Base-by-base conservation (phyloP, 2,113 vertebrate species). In the Scortum barcoo region DNA sequence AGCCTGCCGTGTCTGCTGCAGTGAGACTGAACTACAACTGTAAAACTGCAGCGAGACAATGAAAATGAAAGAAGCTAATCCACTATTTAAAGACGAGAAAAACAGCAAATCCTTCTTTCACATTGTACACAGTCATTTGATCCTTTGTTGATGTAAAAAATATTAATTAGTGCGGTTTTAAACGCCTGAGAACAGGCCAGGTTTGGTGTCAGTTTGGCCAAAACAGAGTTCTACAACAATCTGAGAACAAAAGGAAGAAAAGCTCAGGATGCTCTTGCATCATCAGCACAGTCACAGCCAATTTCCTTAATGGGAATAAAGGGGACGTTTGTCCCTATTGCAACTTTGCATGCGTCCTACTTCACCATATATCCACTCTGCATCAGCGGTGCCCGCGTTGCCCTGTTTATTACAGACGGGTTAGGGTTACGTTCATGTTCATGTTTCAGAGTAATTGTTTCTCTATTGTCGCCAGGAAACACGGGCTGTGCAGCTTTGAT, bases 391-490 rank as follows among this genome's bases (percentile, higher is more conserved):
- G 22, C 28, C 60, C 14, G 9, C 2, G 0, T 63, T 65, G 40
- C 63, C 62, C 33, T 19, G 22, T 76, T 70, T 63, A 61, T 28
- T 44, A 19, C 46, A 60, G 13, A 81, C 46, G 28, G 24, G 12
- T 26, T 16, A n/a, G n/a, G n/a, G n/a, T n/a, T n/a, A n/a, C n/a
- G n/a, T n/a, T n/a, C n/a, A n/a, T n/a, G n/a, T 7, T 62, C 13
- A 33, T 62, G 30, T 74, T 51, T 66, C 3, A 50, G 19, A 5
- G 51, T 60, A 24, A 26, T 50, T 51, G 30, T 22, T 72, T 65
- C 22, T 38, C 20, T 56, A 33, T 19, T 14, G 62, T 68, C 30
- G 7, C 24, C 54, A 76, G 65, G 72, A 62, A 69, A 74, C 53
- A 54, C 33, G 14, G 17, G 12, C 26, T 54, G 40, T n/a, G 54